These are phyloP conservation scores for Diuraphis noxia DNA, from an alignment of 1,140 invertebrate species.

Conservation along the genomic window DNA sequence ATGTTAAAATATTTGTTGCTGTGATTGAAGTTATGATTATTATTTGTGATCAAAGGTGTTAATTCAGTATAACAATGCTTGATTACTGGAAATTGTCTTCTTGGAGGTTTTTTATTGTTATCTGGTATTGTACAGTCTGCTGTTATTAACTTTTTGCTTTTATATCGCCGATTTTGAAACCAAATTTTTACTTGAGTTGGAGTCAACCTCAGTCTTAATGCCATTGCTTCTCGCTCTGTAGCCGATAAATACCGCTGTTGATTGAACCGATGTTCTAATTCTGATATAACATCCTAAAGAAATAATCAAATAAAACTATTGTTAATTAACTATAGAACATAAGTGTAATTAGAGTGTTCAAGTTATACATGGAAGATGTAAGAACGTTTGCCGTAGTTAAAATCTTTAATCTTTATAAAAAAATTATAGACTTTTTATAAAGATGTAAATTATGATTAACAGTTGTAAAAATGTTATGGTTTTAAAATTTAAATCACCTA, in stretches of 20 bases:
- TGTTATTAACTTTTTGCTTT: conserved; percentile 62
- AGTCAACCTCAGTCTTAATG: conserved; percentile 63
- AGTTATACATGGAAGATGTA: not conserved
- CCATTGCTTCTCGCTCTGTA: conserved; percentile 70
- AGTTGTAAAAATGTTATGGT: too few species aligned
- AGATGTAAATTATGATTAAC: not conserved
- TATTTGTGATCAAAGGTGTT: not conserved
- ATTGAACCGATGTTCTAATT: conserved; percentile 70
- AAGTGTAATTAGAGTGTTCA: not conserved
- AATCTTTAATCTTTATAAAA: not conserved
- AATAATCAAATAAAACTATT: not conserved
- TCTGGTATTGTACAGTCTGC: not conserved
- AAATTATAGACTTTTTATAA: not conserved
- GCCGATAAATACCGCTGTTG: conserved; percentile 73
- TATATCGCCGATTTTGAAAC: conserved; percentile 72
- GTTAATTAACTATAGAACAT: conserved; percentile 57
- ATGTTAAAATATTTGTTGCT: conserved; percentile 29
- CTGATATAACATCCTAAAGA: conserved; percentile 75
- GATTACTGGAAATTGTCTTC: conserved; percentile 43
- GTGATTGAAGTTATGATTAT: conserved; percentile 24
- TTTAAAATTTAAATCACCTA: too few species aligned
- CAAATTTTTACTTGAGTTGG: conserved; percentile 66
- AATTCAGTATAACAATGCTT: conserved; percentile 1
- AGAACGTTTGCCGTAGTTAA: not conserved
- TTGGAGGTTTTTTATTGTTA: conserved; percentile 8